Evolutionary conservation across 2,797 vertebrate species (phyloP), one percentile per base, ranked within the genome.

Genomic region (Karalla daura): DNA sequence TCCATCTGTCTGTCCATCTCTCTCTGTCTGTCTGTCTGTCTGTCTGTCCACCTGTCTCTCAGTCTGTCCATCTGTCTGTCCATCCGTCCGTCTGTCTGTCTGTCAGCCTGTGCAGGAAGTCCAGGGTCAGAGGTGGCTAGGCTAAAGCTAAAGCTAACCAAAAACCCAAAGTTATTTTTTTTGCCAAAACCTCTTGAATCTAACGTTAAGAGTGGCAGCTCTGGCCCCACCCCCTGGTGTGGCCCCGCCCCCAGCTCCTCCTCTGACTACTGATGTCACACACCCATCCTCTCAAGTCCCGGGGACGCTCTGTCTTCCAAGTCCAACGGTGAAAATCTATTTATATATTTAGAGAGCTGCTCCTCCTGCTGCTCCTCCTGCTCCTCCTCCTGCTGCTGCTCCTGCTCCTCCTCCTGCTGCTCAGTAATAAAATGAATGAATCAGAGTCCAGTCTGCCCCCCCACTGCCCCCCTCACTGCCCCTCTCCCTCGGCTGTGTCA

Each of bases 111-210:
- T 36, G 88, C 88, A 90, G 88, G 88, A 90, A 90, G 91, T 87
- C 85, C 88, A 80, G 54, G 79, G 86, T 78, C 73, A 43, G 33
- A 81, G 85, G 86, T 87, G 69, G 80, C 25, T 60, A 84, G 89
- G 91, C 90, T 93, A 92, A 91, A 90, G 92, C 83, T 74, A n/a
- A n/a, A n/a, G 91, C 92, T 93, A 94, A 91, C 54, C 92, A 92
- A 92, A 90, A 93, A 90, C 88, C 92, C 94, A 93, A 88, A 92
- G 88, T 82, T 88, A 91, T 78, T 85, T 85, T 75, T 85, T 75
- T 45, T 20, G 60, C 71, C 59, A 90, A 87, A 69, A 62, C 85
- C 90, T 90, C 87, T 79, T 86, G 86, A 87, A 88, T 88, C 88
- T 92, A 92, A 90, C 55, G 36, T 59, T 79, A 78, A 87, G 63